Conservation (phyloP, 2,113 vertebrate genomes). For the Tachysurus vachellii region DNA sequence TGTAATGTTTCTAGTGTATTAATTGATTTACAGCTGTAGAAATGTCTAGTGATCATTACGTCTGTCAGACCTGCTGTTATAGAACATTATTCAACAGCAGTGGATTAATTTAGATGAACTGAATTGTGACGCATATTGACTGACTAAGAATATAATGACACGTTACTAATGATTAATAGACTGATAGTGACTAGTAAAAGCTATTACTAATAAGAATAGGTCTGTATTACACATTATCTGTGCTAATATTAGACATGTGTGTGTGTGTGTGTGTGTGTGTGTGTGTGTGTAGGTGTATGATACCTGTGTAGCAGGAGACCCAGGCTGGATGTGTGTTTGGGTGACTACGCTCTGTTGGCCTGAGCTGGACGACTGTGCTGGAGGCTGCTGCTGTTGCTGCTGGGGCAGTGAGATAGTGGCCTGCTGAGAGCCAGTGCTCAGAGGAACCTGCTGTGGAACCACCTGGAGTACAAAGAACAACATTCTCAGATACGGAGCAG, state of each 20-base stretch:
- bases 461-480: conserved; percentile 53
- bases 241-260: neutral
- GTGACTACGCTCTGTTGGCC: conserved; percentile 64
- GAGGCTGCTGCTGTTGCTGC: conserved; percentile 62
- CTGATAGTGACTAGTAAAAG: neutral
- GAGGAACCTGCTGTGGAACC: conserved; percentile 45
- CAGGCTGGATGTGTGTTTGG: conserved; percentile 60
- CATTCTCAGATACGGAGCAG: neutral
- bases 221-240: neutral
- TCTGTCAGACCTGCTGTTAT: neutral
- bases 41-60: neutral
- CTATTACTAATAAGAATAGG: neutral
- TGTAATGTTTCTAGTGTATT: neutral
- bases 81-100: neutral
- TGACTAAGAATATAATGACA: neutral
- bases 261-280: neutral
- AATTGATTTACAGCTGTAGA: neutral
- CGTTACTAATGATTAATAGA: too few species aligned
- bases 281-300: neutral
- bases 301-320: conserved; percentile 66
- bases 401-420: conserved; percentile 45
- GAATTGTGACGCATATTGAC: neutral
- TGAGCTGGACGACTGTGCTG: conserved; percentile 27
- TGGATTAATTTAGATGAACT: neutral
- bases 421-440: conserved; percentile 45